Base-by-base conservation (phyloP, 2,113 vertebrate genomes). In the Merops nubicus region DNA sequence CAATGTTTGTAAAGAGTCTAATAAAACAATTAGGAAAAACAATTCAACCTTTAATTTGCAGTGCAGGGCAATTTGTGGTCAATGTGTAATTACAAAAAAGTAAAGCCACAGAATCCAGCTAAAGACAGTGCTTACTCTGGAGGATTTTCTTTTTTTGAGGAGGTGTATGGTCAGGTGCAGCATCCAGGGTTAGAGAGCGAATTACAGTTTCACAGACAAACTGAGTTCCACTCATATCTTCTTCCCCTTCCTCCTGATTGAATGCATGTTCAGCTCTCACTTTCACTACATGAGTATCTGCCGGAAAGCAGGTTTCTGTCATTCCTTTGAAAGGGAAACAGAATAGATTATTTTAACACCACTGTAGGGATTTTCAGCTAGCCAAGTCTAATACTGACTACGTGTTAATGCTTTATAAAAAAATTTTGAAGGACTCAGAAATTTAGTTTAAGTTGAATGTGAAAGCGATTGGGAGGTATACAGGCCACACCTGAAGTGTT, bases 181-280 rank as follows among this genome's bases (percentile, higher is more conserved):
- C 99, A 96, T 99, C 99, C 91, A 99, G 88, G 7, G 99, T 99
- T 12, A 99, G 98, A 17, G 99, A 99, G 53, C 99, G 98, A 92
- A 99, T 99, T 7, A 99, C 98, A 4, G 99, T 99, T 98, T 99
- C 99, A n/a, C 99, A 99, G 38, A 99, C 99, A 96, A 99, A 99
- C 97, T 99, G 99, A 20, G 99, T 99, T 40, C 99, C 99, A 12
- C 99, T 99, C 97, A 99, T 99, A 84, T 99, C 99, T 95, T 99
- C 99, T 21, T 99, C 99, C 29, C 97, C 96, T 83, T 99, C 99
- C 60, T 99, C 99, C 36, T 97, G 98, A 53, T 84, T 90, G 23
- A 91, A 38, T 5, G 92, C 25, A 53, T 98, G 98, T 22, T 97
- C 97, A 80, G 88, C 22, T 70, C 96, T 98, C 34, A 42, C n/a